Base-by-base conservation (phyloP, 2,113 vertebrate genomes). In the Thryonomys swinderianus region DNA sequence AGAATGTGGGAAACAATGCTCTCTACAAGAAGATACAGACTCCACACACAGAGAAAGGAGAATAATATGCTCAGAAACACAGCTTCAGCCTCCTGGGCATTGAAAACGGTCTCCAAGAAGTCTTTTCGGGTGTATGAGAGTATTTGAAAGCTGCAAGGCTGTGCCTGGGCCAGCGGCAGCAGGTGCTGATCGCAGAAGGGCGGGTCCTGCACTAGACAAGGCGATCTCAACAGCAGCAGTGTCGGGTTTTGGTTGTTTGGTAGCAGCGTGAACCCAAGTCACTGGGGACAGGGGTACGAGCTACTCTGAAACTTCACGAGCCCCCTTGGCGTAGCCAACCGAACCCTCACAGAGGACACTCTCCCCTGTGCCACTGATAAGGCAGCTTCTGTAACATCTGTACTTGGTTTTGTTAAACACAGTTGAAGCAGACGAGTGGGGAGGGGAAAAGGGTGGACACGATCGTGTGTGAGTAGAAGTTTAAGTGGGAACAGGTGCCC, bases 101-200 rank as follows among this genome's bases (percentile, higher is more conserved):
- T 76, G 9, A 51, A 90, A 4, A 30, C 48, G 11, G 16, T 13
- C 27, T n/a, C 34, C 37, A 14, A 11, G 25, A 40, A 20, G 48
- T 13, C 12, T 20, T 27, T 57, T 27, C 34, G 8, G 21, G 32
- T 42, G 5, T 5, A 48, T 4, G 27, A 23, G 30, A 23, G 25
- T 6, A 7, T 5, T 86, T 93, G 61, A 92, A 67, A 18, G 55
- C 12, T 5, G 5, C 66, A 10, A 20, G 7, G 5, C 37, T 10
- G 40, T 16, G 10, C 1, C 13, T 20, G 16, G 25, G 5, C 3
- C 12, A 16, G 1, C 25, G 81, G 32, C 23, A 55, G 6, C 4
- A 40, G 42, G 21, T 59, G 34, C 37, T 30, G 45, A 3, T 66
- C 32, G 18, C 30, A 40, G 55, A 55, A 79, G 18, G 18, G 62